These are phyloP conservation scores for Candoia aspera DNA, from an alignment of 2,113 vertebrate genomes.

Conservation along the genomic window DNA sequence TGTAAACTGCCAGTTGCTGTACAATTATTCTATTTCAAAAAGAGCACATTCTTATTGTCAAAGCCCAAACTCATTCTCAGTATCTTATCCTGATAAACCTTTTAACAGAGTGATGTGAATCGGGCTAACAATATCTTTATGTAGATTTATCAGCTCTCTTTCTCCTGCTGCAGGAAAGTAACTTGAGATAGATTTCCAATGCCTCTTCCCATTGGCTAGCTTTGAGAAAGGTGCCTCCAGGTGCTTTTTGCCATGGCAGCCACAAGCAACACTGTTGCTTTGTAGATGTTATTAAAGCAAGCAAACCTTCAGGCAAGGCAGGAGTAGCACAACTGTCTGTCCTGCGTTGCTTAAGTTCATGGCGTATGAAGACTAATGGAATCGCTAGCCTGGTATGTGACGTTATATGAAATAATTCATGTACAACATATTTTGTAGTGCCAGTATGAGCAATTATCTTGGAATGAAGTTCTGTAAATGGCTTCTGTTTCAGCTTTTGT, in stretches of 20 bases:
- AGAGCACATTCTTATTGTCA: neutral
- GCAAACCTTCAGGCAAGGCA: neutral
- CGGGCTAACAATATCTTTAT: neutral
- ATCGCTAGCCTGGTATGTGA: neutral
- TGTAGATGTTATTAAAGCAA: neutral
- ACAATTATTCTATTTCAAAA: neutral
- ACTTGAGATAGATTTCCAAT: neutral
- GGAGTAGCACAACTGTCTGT: neutral
- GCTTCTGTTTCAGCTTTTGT: neutral
- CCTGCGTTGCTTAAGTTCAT: neutral
- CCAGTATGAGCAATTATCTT: neutral
- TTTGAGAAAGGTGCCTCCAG: neutral
- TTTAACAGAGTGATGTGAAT: neutral
- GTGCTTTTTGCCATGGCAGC: neutral
- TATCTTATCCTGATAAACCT: neutral
- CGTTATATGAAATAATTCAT: neutral
- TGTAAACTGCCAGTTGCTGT: neutral
- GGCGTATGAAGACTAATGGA: neutral
- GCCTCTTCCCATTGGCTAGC: neutral
- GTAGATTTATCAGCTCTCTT: neutral
- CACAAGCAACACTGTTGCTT: neutral
- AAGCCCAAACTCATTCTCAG: neutral
- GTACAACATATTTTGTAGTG: neutral
- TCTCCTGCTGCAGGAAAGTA: neutral
- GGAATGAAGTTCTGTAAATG: neutral